Evolutionary conservation across 2,797 vertebrate species (phyloP).

Genomic region (Myotis daubentonii): DNA sequence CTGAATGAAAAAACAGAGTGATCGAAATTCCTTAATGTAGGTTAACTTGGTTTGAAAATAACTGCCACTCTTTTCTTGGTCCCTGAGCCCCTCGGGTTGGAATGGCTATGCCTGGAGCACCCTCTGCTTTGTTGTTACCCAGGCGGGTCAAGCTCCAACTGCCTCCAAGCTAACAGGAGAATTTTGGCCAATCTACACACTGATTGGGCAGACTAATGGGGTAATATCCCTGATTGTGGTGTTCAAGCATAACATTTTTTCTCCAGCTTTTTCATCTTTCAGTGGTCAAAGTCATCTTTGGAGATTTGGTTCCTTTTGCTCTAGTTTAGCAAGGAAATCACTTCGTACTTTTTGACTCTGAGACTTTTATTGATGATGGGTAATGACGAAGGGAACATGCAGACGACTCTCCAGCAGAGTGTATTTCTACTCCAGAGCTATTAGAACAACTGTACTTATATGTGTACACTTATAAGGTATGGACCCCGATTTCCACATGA

Average conservation of each 20-base stretch:
- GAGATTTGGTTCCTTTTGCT: background rate
- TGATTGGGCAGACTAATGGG: background rate
- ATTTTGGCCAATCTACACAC: background rate
- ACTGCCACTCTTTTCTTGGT: background rate
- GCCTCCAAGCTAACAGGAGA: background rate
- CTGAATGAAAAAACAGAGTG: background rate
- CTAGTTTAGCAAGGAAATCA: background rate
- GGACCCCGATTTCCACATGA: background rate
- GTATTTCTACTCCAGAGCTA: background rate
- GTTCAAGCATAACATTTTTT: background rate
- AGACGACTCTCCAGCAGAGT: background rate
- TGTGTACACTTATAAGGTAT: background rate
- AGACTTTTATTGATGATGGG: background rate
- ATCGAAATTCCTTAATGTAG: background rate
- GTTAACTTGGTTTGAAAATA: constrained; percentile 2
- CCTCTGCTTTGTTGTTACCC: background rate
- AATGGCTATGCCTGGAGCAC: background rate
- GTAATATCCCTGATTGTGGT: background rate
- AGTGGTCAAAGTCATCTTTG: constrained; percentile 18
- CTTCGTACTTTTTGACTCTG: background rate
- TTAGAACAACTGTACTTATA: background rate
- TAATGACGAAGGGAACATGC: background rate
- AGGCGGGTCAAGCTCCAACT: background rate
- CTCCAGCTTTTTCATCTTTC: background rate
- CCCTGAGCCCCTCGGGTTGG: background rate